Evolutionary conservation across 2,797 vertebrate species (phyloP).

Genomic region (Pachyuromys duprasi): DNA sequence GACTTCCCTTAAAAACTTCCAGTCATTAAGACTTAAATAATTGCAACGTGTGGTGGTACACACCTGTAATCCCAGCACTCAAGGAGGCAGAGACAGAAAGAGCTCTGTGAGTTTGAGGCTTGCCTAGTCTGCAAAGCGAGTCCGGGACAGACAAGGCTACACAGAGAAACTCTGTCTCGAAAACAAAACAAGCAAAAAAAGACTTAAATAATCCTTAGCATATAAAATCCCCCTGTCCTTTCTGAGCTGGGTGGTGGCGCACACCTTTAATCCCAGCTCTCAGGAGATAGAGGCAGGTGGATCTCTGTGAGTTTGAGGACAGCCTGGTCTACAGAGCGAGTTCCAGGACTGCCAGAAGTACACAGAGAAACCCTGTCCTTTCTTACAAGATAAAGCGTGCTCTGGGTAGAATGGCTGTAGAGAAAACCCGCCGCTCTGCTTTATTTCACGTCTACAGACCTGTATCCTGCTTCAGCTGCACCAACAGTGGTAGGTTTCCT

Average conservation of each 20-base stretch:
- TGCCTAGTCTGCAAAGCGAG: no score
- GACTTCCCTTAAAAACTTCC: background rate
- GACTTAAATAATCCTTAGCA: background rate
- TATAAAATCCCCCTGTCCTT: background rate
- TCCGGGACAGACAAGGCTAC: no score
- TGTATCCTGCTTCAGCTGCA: background rate
- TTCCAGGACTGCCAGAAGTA: background rate
- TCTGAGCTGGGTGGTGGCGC: background rate
- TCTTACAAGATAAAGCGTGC: background rate
- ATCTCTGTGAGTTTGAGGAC: background rate
- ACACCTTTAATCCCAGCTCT: no score
- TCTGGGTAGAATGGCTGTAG: background rate
- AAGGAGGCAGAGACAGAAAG: no score
- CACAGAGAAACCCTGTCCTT: background rate
- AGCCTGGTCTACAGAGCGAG: background rate
- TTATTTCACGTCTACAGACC: slow-evolving; percentile 5
- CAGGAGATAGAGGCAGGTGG: no score
- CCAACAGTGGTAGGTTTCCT: background rate
- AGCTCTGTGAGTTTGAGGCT: no score
- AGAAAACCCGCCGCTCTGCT: background rate
- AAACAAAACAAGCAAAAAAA: no score
- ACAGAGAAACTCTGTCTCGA: no score
- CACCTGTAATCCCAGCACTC: no score
- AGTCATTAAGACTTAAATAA: background rate
- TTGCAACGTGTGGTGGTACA: no score